These are phyloP conservation scores for Choloepus didactylus DNA, from an alignment of 2,797 vertebrate species.

Conservation along the genomic window DNA sequence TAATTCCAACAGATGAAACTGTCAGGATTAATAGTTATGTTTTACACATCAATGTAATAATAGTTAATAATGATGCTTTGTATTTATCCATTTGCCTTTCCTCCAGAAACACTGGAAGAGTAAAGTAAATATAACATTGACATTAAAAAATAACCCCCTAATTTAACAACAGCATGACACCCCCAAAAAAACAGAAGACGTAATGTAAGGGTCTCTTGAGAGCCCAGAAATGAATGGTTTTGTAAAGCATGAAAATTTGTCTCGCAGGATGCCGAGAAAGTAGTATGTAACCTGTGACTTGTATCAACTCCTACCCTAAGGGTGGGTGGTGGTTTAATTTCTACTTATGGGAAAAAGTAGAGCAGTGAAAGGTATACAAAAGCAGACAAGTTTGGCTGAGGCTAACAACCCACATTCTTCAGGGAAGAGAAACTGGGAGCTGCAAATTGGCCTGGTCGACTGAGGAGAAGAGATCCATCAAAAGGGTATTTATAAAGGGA, in stretches of 20 bases:
- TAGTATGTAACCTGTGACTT: conserved; percentile 25
- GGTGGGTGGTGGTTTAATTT: conserved; percentile 38
- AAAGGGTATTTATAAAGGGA: neutral
- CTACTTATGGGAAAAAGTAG: conserved; percentile 8
- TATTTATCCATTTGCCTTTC: conserved; percentile 61
- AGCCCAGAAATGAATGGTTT: conserved; percentile 60
- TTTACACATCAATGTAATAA: conserved; percentile 75
- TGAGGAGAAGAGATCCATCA: neutral
- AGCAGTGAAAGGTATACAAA: neutral
- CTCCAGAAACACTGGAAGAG: conserved; percentile 48
- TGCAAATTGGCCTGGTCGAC: neutral
- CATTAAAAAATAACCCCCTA: conserved; percentile 71
- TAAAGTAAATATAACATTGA: conserved; percentile 62
- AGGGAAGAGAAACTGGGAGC: neutral
- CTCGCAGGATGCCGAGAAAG: conserved; percentile 61
- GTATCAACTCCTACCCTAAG: conserved; percentile 30
- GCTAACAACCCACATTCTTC: neutral
- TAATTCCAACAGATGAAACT: conserved; percentile 61
- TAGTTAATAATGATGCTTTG: conserved; percentile 70
- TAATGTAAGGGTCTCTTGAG: conserved; percentile 42
- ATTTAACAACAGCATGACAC: conserved; percentile 73
- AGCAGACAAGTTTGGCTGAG: neutral
- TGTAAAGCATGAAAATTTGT: conserved; percentile 57
- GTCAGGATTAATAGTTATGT: conserved; percentile 71
- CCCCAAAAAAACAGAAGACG: neutral